These are phyloP conservation scores for Plectrocnemia conspersa DNA, from an alignment of 1,140 invertebrate species.

Conservation along the genomic window DNA sequence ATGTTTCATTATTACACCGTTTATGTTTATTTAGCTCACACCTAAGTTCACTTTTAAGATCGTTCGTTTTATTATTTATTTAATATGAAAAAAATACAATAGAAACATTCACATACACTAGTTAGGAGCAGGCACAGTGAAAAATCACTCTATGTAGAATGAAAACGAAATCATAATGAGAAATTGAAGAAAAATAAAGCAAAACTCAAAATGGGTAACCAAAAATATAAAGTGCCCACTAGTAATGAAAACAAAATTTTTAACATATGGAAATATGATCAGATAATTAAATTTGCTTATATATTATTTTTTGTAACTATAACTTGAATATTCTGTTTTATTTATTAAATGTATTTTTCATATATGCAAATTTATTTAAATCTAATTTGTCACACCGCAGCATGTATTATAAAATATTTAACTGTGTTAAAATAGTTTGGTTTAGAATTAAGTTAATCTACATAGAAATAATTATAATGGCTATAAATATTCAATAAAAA, in stretches of 20 bases:
- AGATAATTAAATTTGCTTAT: neutral
- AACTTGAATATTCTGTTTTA: neutral
- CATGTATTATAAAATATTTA: no score
- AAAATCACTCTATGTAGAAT: conserved; percentile 19
- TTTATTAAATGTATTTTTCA: neutral
- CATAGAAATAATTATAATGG: conserved; percentile 10
- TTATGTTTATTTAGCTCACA: neutral
- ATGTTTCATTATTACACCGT: conserved; percentile 3
- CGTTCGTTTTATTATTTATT: conserved; percentile 8
- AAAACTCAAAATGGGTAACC: conserved; percentile 26
- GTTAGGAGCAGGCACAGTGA: conserved; percentile 29
- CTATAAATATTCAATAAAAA: conserved; percentile 3
- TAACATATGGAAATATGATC: neutral
- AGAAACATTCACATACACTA: conserved; percentile 30
- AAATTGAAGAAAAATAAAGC: conserved; percentile 37
- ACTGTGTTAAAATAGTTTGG: no score
- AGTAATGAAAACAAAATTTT: conserved; percentile 28
- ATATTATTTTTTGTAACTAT: conserved; percentile 5
- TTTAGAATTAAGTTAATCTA: no score
- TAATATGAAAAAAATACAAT: conserved; percentile 5
- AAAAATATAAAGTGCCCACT: conserved; percentile 32
- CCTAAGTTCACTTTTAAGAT: no score
- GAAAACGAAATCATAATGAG: conserved; percentile 22
- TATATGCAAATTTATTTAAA: conserved; percentile 11
- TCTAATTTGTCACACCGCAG: no score